Conservation (phyloP, 2,113 vertebrate genomes). For the Columba janthina region DNA sequence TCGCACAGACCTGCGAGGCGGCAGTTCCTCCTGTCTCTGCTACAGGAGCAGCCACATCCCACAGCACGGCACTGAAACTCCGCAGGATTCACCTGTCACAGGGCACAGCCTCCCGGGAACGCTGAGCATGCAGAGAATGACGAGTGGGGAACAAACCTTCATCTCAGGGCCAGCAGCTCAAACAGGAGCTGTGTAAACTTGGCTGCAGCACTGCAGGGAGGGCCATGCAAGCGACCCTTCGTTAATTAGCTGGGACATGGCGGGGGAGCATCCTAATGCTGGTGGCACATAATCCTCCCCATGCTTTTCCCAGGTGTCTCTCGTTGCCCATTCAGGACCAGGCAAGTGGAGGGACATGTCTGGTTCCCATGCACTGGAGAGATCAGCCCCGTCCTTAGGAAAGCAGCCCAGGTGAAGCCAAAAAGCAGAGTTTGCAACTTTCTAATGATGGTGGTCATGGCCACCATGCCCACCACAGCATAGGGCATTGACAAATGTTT, state of each 20-base stretch:
- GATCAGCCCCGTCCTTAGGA: not conserved
- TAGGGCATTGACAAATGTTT: not conserved
- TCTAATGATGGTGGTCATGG: not conserved
- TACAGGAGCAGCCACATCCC: not conserved
- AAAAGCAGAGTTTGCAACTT: not conserved
- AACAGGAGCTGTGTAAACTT: not conserved
- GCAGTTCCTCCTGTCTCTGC: not conserved
- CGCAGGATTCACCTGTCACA: not conserved
- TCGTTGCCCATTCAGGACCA: not conserved
- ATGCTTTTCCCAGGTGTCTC: not conserved
- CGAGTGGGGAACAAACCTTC: not conserved
- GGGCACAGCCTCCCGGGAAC: not conserved
- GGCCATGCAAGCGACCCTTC: not conserved
- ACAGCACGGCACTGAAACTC: accelerated
- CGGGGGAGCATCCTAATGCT: not conserved
- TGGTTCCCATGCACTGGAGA: not conserved
- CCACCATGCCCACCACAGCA: not conserved
- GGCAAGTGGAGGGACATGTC: not conserved
- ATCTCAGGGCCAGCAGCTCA: not conserved
- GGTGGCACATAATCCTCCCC: not conserved
- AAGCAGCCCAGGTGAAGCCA: not conserved
- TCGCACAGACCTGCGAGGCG: accelerated
- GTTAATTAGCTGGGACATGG: not conserved
- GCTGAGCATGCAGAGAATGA: not conserved
- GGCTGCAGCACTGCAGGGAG: not conserved